phyloP scores from a whole-genome alignment of 2,797 vertebrate genomes.

The Leptatherina wallacei region DNA sequence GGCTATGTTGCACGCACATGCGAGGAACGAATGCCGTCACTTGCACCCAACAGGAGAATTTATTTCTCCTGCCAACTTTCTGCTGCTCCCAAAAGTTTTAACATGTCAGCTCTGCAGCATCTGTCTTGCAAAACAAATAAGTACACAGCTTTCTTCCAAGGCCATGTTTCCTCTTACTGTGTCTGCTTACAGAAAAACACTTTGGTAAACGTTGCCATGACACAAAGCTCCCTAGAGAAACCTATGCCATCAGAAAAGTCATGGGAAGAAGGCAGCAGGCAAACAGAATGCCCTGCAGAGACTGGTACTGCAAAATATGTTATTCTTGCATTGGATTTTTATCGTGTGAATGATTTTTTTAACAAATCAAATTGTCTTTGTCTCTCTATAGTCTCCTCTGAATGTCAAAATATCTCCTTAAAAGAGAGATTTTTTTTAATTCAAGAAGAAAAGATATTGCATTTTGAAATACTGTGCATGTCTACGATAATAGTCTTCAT shows the following conservation, averaged over 20 bases:
- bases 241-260: constrained; percentile 66
- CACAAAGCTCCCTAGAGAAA: constrained; percentile 67
- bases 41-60: constrained; percentile 66
- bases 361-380: neutral
- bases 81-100: constrained; percentile 56
- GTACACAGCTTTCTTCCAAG: constrained; percentile 37
- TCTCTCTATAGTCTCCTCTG: neutral
- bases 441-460: neutral
- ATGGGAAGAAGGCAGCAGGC: constrained; percentile 62
- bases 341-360: neutral
- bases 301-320: constrained; percentile 12
- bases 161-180: constrained; percentile 48
- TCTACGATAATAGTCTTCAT: neutral
- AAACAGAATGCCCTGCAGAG: constrained; percentile 59
- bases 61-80: constrained; percentile 62
- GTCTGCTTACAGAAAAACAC: constrained; percentile 55
- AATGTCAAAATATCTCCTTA: neutral
- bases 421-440: neutral
- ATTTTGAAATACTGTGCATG: neutral
- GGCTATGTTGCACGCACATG: constrained; percentile 54
- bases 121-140: constrained; percentile 52
- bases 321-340: neutral
- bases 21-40: constrained; percentile 72
- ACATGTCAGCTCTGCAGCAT: constrained; percentile 44
- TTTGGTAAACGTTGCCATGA: constrained; percentile 73